Evolutionary conservation across 92 coral and sea anemone genomes (phyloP), one percentile per base, ranked within the genome.

Genomic region (Zoanthus gigantus): DNA sequence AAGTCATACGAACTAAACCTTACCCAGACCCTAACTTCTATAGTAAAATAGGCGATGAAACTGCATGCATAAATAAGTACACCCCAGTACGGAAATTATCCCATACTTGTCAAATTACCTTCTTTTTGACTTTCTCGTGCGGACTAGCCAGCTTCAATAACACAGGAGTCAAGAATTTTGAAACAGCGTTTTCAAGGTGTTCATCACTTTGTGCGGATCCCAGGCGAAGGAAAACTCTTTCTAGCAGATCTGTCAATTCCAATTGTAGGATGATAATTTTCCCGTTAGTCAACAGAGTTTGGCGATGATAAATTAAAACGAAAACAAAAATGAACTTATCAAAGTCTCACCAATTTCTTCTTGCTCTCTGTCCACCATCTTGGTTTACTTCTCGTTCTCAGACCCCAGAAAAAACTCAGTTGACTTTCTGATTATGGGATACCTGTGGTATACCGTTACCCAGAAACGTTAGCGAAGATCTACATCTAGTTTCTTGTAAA

Each of bases 181-280:
- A 92, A 17, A 96, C 95, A 9, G 96, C 77, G 60, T 89, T 93
- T 82, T 97, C 96, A 18, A 97, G 93, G 74, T 95, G 94, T 2
- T 97, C 98, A 69, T 97, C 99, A 10, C 94, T 92, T 73, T 94
- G 92, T 32, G 96, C 99, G 14, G 93, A 87, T 48, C 97, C 98
- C 18, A 97, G 95, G 18, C 99, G 98, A 60, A 97, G 92, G 72
- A 95, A 97, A 18, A 95, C 98, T 82, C 99, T 90, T 78, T 97
- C 99, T 6, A 97, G 90, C 18, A 95, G 95, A 42, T 95, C 99
- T 95, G 68, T 29, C 86, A 29, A 85, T 30, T 52, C n/a, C 34
- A 69, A 29, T 56, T 53, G 34, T 32, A 56, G 16, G 29, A 28
- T 16, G 7, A 30, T 11, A 13, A n/a, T n/a, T 72, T 31, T 31